Evolutionary conservation across 2,888 invertebrate genomes (phyloP).

Genomic region (Nebria salina): DNA sequence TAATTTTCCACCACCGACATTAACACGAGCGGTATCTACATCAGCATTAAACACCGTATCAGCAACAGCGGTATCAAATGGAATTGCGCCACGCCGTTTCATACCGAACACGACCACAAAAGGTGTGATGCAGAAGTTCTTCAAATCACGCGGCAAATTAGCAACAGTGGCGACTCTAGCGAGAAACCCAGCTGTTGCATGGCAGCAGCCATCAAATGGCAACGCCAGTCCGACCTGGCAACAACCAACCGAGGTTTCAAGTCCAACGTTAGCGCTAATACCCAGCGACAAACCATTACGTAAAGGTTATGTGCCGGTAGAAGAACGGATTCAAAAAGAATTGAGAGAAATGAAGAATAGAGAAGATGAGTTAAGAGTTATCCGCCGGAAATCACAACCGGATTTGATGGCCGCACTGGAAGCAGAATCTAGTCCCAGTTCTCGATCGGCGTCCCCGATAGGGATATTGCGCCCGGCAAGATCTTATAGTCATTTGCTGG

Average conservation of each 20-base stretch:
- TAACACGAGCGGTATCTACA: constrained; percentile 59
- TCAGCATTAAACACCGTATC: constrained; percentile 53
- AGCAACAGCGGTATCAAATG: background rate
- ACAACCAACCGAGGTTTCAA: constrained; percentile 52
- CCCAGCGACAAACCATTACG: constrained; percentile 71
- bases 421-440: constrained; percentile 59
- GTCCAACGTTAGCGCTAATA: constrained; percentile 58
- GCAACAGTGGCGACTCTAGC: constrained; percentile 58
- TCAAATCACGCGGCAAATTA: constrained; percentile 81
- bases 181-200: constrained; percentile 48
- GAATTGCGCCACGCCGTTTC: constrained; percentile 62
- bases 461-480: constrained; percentile 49
- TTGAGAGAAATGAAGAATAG: constrained; percentile 84
- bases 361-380: constrained; percentile 80
- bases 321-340: constrained; percentile 89
- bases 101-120: constrained; percentile 67
- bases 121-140: constrained; percentile 87
- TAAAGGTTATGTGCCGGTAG: constrained; percentile 84
- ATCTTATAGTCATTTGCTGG: constrained; percentile 56
- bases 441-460: constrained; percentile 22
- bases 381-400: constrained; percentile 72
- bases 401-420: constrained; percentile 71
- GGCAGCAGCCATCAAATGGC: constrained; percentile 52
- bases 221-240: constrained; percentile 55
- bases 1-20: constrained; percentile 34